Evolutionary conservation across 2,797 vertebrate species (phyloP).

Genomic region (Myotis pilosus): DNA sequence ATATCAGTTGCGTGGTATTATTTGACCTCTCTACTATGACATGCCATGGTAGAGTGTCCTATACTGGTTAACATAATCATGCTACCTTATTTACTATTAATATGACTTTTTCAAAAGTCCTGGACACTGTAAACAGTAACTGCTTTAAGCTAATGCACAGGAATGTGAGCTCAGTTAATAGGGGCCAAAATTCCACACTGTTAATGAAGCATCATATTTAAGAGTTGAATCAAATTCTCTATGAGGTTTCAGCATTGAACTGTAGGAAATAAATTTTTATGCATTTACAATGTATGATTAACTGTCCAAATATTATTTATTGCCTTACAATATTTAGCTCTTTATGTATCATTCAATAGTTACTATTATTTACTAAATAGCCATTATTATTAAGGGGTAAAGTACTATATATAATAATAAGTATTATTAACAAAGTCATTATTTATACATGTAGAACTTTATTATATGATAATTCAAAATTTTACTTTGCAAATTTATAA

Average conservation of each 20-base stretch:
- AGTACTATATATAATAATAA: background rate
- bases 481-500: background rate
- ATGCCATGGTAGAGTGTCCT: background rate
- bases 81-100: background rate
- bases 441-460: background rate
- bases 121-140: background rate
- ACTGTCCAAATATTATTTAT: background rate
- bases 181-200: background rate
- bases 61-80: background rate
- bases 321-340: background rate
- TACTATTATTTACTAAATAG: conserved; percentile 22
- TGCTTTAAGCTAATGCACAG: background rate
- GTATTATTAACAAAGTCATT: background rate
- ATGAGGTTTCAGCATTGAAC: background rate
- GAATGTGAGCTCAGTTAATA: background rate
- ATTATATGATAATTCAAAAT: background rate
- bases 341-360: background rate
- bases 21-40: background rate
- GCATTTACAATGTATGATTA: background rate
- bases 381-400: background rate
- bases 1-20: background rate
- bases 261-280: conserved; percentile 25
- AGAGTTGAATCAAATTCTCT: background rate
- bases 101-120: background rate
- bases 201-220: background rate